Evolutionary conservation across 2,888 invertebrate species (phyloP).

Genomic region (Tethea ocularis): DNA sequence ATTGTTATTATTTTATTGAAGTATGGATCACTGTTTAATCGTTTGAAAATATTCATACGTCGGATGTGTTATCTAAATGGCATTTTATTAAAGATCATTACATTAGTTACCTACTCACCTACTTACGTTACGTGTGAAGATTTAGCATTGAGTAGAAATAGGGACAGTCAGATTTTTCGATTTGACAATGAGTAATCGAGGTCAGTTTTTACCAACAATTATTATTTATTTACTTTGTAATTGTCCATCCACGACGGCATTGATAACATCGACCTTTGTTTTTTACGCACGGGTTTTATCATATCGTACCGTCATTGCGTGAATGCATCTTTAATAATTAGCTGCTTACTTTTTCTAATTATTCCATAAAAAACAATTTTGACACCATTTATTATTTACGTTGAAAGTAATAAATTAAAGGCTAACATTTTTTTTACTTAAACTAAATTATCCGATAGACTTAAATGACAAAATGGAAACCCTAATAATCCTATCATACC

Average conservation of each 20-base stretch:
- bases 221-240: constrained; percentile 62
- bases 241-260: constrained; percentile 74
- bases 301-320: not conserved
- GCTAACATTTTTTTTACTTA: no score
- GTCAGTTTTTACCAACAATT: constrained; percentile 63
- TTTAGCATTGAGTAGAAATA: constrained; percentile 33
- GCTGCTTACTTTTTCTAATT: not conserved
- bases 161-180: constrained; percentile 31
- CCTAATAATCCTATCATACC: not conserved
- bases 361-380: not conserved
- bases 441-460: not conserved
- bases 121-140: not conserved
- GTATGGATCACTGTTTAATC: constrained; percentile 12
- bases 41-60: constrained; percentile 4
- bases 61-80: constrained; percentile 4
- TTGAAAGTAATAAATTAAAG: no score
- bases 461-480: not conserved
- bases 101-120: not conserved
- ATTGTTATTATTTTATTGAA: constrained; percentile 24
- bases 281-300: constrained; percentile 37
- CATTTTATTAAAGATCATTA: not conserved
- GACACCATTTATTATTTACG: not conserved
- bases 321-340: not conserved
- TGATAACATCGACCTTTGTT: constrained; percentile 67
- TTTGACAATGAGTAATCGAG: constrained; percentile 70